phyloP scores from a whole-genome alignment of 2,797 vertebrate species.

The Sebastes hubbsi region DNA sequence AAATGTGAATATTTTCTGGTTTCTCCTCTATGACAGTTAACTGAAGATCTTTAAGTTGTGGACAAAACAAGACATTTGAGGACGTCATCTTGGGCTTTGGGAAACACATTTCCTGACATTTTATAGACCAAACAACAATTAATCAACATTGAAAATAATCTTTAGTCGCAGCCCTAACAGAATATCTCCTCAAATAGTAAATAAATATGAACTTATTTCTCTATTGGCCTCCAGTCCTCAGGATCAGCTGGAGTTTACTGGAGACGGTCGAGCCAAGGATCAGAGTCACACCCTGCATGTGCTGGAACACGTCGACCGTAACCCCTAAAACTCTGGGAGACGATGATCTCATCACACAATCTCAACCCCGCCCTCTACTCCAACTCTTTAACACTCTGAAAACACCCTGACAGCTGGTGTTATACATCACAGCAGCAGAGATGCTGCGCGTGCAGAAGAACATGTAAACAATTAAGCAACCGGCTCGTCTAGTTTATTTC shows the following conservation, averaged over 20 bases:
- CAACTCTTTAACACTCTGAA: background rate
- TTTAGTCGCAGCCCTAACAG: background rate
- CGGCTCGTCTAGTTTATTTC: constrained; percentile 19
- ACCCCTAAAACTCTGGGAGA: background rate
- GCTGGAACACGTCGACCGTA: constrained; percentile 33
- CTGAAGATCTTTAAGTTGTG: too few species aligned
- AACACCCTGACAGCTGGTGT: constrained; percentile 20
- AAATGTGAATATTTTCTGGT: too few species aligned
- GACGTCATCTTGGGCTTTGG: too few species aligned
- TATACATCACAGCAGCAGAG: background rate
- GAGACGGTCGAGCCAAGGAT: background rate
- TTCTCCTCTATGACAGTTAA: too few species aligned
- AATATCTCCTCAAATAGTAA: background rate
- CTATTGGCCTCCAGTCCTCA: background rate
- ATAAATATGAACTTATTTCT: background rate
- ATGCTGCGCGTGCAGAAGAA: background rate
- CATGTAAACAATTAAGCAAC: constrained; percentile 10
- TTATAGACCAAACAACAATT: too few species aligned
- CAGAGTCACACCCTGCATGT: constrained; percentile 35
- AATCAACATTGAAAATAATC: too few species aligned
- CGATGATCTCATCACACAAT: constrained; percentile 51
- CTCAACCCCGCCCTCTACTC: constrained; percentile 28
- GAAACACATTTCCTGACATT: too few species aligned
- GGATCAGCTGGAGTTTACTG: constrained; percentile 14
- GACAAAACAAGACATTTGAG: too few species aligned